phyloP scores from a whole-genome alignment of 2,797 vertebrate species.

The Bovichtus variegatus region DNA sequence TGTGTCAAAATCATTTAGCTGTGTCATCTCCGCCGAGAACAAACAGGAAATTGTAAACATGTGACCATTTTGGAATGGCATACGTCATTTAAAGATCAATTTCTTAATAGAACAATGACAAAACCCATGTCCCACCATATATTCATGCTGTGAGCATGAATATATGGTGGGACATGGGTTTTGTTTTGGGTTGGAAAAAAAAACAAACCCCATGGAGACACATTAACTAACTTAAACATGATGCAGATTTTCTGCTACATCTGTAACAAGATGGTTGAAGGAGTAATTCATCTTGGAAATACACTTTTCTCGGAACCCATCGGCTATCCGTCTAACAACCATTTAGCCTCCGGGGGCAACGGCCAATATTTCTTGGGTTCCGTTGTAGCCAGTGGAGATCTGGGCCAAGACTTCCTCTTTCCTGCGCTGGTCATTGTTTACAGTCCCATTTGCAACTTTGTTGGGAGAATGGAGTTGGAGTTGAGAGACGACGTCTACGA shows the following conservation, averaged over 20 bases:
- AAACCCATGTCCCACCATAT: too few relatives aligned
- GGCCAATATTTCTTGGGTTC: too few relatives aligned
- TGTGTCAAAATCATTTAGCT: constrained; percentile 67
- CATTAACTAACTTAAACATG: background rate
- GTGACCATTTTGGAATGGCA: background rate
- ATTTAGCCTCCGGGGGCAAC: too few relatives aligned
- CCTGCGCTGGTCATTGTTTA: too few relatives aligned
- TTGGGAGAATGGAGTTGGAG: too few relatives aligned
- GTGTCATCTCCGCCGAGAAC: constrained; percentile 46
- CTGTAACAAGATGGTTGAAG: background rate
- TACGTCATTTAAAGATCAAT: background rate
- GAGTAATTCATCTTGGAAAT: background rate
- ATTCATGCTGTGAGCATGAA: too few relatives aligned
- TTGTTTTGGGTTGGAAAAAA: background rate
- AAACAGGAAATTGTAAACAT: constrained; percentile 30
- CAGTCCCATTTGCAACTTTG: too few relatives aligned
- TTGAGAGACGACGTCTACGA: too few relatives aligned
- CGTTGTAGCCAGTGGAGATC: too few relatives aligned
- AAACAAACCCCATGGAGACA: background rate
- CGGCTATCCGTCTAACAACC: too few relatives aligned
- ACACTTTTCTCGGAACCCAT: background rate
- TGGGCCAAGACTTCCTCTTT: too few relatives aligned
- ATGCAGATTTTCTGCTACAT: background rate
- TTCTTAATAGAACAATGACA: background rate
- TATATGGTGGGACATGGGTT: background rate